These are phyloP conservation scores for Abrostola tripartita DNA, from an alignment of 2,888 invertebrate species.

Conservation along the genomic window DNA sequence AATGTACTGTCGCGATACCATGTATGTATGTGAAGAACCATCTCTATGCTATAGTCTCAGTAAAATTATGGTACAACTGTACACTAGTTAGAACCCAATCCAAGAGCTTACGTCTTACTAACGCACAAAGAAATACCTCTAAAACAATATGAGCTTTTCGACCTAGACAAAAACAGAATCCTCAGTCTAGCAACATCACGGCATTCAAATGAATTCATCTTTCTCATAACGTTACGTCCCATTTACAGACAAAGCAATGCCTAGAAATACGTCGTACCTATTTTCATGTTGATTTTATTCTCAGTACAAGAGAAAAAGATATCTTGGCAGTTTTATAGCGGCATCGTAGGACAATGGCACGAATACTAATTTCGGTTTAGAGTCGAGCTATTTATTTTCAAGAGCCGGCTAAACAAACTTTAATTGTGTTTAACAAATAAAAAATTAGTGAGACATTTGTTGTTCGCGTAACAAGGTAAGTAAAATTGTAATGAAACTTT, in stretches of 20 bases:
- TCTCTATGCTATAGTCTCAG: no score
- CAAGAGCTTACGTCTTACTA: no score
- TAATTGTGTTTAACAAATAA: conserved; percentile 7
- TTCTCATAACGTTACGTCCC: neutral
- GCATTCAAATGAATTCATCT: conserved; percentile 12
- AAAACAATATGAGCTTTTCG: neutral
- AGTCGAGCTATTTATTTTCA: conserved; percentile 4
- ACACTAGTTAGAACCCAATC: no score
- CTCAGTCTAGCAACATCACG: neutral
- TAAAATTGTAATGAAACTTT: no score
- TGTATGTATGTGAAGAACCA: no score
- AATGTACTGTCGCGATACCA: no score
- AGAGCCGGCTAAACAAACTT: conserved; percentile 4
- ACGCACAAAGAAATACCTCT: no score
- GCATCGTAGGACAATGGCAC: conserved; percentile 2
- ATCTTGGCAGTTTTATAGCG: conserved; percentile 20
- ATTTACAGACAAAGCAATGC: conserved; percentile 3
- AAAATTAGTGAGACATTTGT: neutral
- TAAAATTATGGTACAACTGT: no score
- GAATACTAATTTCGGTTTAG: conserved; percentile 38
- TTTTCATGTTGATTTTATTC: conserved; percentile 20
- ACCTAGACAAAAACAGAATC: neutral
- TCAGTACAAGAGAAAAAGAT: neutral
- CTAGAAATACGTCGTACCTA: conserved; percentile 24
- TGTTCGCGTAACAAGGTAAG: neutral